Conservation (phyloP, 1,140 invertebrate species). For the Drosophila burlai region DNA sequence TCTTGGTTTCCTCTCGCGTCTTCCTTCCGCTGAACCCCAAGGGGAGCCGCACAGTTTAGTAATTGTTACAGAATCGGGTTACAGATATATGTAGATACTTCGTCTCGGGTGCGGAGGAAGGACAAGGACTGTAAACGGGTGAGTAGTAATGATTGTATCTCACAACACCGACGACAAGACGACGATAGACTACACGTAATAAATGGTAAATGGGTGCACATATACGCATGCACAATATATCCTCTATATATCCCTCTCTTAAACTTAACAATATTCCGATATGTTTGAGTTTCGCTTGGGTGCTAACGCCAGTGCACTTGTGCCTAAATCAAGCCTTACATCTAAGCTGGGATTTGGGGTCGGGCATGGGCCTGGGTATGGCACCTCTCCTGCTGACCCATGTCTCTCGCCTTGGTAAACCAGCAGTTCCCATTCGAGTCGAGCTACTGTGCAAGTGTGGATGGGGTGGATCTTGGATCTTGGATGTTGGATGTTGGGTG, state of each 20-base stretch:
- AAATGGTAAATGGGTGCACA: conserved; percentile 42
- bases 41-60: conserved; percentile 16
- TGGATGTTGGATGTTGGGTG: conserved; percentile 20
- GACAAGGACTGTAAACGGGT: conserved; percentile 30
- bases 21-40: conserved; percentile 23
- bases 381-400: conserved; percentile 5
- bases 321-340: conserved; percentile 46
- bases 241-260: conserved; percentile 33
- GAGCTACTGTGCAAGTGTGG: conserved; percentile 65
- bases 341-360: conserved; percentile 39
- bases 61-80: conserved; percentile 6
- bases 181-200: conserved; percentile 73
- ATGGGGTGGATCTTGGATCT: conserved; percentile 24
- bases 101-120: conserved; percentile 19
- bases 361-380: not conserved
- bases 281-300: conserved; percentile 62
- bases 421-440: conserved; percentile 27
- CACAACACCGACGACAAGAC: conserved; percentile 82
- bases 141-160: conserved; percentile 83
- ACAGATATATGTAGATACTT: conserved; percentile 3
- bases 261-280: conserved; percentile 72
- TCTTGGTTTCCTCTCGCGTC: conserved; percentile 3
- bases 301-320: conserved; percentile 10
- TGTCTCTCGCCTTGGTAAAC: not conserved
- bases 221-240: conserved; percentile 19